Base-by-base conservation (phyloP, 2,797 vertebrate species). In the Petrocephalus sullivani region DNA sequence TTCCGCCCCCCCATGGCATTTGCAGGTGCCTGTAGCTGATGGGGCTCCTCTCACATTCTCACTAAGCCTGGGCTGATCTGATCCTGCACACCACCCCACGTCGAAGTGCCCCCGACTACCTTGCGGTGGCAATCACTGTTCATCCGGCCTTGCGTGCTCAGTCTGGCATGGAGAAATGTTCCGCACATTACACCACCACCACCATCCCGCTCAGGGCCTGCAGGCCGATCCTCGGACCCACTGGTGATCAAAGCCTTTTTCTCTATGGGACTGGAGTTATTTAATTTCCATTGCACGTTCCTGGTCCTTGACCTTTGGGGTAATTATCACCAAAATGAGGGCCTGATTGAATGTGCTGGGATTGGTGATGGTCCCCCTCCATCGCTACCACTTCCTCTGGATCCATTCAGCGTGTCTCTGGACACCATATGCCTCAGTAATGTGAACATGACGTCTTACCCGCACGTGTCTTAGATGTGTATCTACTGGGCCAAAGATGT, bases 91-190 rank as follows among this genome's bases (percentile, higher is more conserved):
- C 23, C 78, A 23, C 54, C 56, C n/a, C n/a, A 41, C 49, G 1
- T n/a, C 19, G 37, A 81, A 87, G 28, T 8, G 4, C 87, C 46
- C 37, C 4, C 85, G 23, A 0, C 7, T 87, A 91, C 89, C 90
- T 90, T 0, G 3, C 49, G 91, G 91, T 83, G 89, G 89, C 28
- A 89, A 81, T 90, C 87, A 85, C 88, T 58, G 88, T 88, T 92
- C 85, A 92, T 91, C 89, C 90, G 88, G 86, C 58, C 85, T 89
- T 64, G 88, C 85, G 88, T 90, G 37, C 91, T 93, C 87, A 78
- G 86, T 89, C 87, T 16, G 88, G 57, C 86, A 57, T 57, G 10
- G 23, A 87, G 88, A 89, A 90, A 90, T 89, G 28, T 92, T 91
- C 89, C 87, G 89, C 81, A 90, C 90, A 85, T 92, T 91, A 88